Percentiles rank a stretch among this genome's conserved stretches.
These are phyloP conservation scores for Oligia strigilis DNA, from an alignment of 2,888 invertebrate species.

Conservation along the genomic window DNA sequence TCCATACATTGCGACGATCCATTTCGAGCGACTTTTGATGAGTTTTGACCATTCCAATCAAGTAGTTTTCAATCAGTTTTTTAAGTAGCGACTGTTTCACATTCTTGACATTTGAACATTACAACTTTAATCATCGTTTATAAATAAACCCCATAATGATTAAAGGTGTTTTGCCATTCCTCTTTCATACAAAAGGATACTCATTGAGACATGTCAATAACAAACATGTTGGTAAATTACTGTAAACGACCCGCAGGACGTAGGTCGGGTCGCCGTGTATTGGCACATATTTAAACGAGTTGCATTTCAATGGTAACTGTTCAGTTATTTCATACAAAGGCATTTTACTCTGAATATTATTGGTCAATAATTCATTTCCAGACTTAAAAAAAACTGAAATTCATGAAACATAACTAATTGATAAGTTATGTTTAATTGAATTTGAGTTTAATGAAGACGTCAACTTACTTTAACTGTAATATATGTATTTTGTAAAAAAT, in stretches of 20 bases:
- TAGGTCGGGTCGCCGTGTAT: neutral
- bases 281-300: slow-evolving; percentile 7
- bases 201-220: slow-evolving; percentile 22
- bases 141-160: neutral
- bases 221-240: slow-evolving; percentile 26
- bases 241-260: neutral
- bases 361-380: neutral
- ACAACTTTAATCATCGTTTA: too few species aligned
- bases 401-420: neutral
- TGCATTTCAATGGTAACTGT: neutral
- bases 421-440: neutral
- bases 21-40: too few species aligned
- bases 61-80: too few species aligned
- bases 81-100: too few species aligned
- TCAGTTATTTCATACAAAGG: neutral
- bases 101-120: too few species aligned
- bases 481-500: neutral
- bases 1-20: too few species aligned
- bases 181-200: slow-evolving; percentile 3
- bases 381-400: neutral
- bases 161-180: too few species aligned
- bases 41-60: too few species aligned
- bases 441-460: neutral
- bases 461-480: slow-evolving; percentile 2
- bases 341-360: neutral